Evolutionary conservation across 1,140 invertebrate species (phyloP).

Genomic region (Ips nitidus): DNA sequence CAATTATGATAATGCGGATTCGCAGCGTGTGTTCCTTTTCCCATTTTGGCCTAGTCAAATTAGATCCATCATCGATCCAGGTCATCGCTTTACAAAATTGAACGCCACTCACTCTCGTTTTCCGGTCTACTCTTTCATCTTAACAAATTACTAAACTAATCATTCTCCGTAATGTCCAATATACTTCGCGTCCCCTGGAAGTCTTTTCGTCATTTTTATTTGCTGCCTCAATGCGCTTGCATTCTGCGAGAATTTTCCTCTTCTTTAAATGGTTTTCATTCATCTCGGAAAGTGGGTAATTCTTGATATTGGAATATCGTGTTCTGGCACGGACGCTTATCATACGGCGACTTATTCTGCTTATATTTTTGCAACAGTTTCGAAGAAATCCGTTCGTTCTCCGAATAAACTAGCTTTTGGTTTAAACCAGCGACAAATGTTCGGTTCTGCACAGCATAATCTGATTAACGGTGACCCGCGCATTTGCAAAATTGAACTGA

Average conservation of each 20-base stretch:
- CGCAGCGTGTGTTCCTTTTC: constrained; percentile 36
- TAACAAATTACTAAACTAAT: constrained; percentile 30
- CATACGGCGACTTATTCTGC: too few relatives aligned
- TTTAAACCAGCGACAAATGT: too few relatives aligned
- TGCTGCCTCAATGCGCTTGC: neutral
- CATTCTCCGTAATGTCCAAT: constrained; percentile 10
- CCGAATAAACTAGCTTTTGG: too few relatives aligned
- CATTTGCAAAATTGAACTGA: too few relatives aligned
- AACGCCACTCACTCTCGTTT: constrained; percentile 23
- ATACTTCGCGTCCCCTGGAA: neutral
- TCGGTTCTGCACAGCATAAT: too few relatives aligned
- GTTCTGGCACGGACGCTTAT: too few relatives aligned
- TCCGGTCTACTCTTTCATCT: constrained; percentile 16
- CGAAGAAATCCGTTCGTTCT: too few relatives aligned
- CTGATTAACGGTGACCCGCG: too few relatives aligned
- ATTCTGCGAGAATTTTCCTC: neutral
- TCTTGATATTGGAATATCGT: too few relatives aligned
- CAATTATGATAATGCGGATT: constrained; percentile 39
- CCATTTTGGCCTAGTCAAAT: constrained; percentile 32
- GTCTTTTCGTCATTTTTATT: constrained; percentile 1
- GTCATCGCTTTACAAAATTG: constrained; percentile 32
- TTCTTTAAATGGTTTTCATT: constrained; percentile 5
- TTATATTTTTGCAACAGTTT: too few relatives aligned
- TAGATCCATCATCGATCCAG: constrained; percentile 33
- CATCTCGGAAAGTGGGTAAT: neutral